Conservation (phyloP, 2,113 vertebrate genomes). For the Halcyon malimbica region DNA sequence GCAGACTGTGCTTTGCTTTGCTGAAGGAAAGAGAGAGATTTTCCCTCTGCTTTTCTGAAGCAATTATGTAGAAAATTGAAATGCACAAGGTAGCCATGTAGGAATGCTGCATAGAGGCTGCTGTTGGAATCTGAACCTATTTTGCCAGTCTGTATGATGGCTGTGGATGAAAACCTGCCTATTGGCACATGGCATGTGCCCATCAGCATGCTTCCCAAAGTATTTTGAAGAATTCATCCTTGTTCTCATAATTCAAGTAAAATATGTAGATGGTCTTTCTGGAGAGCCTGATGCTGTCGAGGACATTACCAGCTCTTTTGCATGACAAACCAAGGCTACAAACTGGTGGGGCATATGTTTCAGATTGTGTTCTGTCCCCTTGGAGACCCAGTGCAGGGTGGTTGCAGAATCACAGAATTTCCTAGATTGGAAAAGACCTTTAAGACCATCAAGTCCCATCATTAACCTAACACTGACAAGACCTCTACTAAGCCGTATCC, state of each 20-base stretch:
- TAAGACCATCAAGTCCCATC: background rate
- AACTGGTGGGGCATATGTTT: background rate
- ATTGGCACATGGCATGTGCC: background rate
- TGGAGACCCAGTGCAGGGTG: background rate
- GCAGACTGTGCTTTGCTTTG: background rate
- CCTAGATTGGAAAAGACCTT: background rate
- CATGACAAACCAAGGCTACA: background rate
- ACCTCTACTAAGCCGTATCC: background rate
- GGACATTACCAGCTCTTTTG: background rate
- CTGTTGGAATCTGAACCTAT: background rate
- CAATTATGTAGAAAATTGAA: background rate
- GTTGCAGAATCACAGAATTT: background rate
- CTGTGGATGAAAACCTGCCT: background rate
- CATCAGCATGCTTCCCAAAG: background rate
- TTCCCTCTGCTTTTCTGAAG: conserved; percentile 16
- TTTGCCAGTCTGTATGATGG: background rate
- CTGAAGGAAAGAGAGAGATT: background rate
- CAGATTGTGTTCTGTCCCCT: background rate
- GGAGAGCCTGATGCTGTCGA: background rate
- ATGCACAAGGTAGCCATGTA: background rate
- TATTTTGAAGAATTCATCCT: background rate
- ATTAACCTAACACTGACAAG: background rate
- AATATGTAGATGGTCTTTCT: background rate
- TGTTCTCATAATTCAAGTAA: background rate
- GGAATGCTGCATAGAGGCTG: background rate